Evolutionary conservation across 1,140 invertebrate species (phyloP).

Genomic region (Dermatophagoides farinae): DNA sequence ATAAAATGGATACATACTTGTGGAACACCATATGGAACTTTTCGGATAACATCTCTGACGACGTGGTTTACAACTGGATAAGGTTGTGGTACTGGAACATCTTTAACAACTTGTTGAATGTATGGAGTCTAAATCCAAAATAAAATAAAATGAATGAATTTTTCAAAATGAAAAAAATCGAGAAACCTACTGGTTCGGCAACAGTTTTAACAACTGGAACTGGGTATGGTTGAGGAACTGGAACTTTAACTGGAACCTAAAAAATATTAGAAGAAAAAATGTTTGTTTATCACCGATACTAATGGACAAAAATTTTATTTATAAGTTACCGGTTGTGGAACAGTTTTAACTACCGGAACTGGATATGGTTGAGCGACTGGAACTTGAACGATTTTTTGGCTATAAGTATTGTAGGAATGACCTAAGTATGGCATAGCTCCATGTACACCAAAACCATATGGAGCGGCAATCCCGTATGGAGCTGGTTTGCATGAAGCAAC

Average conservation of each 20-base stretch:
- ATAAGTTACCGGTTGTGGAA: not conserved
- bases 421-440: not conserved
- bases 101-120: not conserved
- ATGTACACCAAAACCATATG: not conserved
- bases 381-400: not conserved
- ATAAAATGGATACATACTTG: not conserved
- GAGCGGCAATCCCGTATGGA: not conserved
- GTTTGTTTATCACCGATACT: not conserved
- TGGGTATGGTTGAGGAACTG: not conserved
- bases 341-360: not conserved
- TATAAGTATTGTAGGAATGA: not conserved
- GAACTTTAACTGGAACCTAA: not conserved
- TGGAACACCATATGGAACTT: not conserved
- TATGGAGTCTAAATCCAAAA: not conserved
- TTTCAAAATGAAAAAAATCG: not conserved
- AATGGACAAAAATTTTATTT: not conserved
- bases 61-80: conserved; percentile 1
- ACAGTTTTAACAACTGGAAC: conserved; percentile 4
- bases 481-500: not conserved
- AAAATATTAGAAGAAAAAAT: not conserved
- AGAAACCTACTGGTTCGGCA: not conserved
- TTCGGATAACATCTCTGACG: not conserved
- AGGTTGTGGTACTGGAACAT: not conserved
- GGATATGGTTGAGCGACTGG: conserved; percentile 1
- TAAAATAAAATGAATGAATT: not conserved